Conservation (phyloP, 2,797 vertebrate genomes). For the Crocidura indochinensis region DNA sequence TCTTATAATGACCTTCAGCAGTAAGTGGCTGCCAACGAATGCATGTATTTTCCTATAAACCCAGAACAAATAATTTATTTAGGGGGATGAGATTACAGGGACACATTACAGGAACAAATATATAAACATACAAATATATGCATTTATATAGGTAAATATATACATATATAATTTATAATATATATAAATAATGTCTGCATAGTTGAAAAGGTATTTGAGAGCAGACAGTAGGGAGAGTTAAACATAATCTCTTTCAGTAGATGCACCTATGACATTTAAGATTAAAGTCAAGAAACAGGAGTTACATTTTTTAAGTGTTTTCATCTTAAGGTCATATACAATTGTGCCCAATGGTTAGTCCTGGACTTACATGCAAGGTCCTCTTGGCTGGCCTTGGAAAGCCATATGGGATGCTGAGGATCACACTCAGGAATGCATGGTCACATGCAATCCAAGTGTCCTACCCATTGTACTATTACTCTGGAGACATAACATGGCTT, state of each 20-base stretch:
- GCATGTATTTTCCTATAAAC: background rate
- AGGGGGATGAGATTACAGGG: background rate
- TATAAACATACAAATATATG: background rate
- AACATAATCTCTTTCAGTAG: slow-evolving; percentile 30
- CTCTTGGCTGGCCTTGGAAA: no score
- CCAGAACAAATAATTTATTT: background rate
- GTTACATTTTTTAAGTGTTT: no score
- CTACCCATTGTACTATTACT: no score
- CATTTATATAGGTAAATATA: no score
- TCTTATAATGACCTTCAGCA: background rate
- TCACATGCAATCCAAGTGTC: no score
- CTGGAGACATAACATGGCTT: no score
- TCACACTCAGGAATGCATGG: no score
- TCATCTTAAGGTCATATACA: no score
- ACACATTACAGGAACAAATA: background rate
- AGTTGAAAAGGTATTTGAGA: slow-evolving; percentile 2
- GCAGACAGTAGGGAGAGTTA: background rate
- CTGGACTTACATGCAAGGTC: no score
- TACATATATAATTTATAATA: background rate
- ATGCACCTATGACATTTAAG: slow-evolving; percentile 5
- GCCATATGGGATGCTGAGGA: no score
- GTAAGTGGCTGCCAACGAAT: slow-evolving; percentile 5
- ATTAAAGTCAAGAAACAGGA: background rate
- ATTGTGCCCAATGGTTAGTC: no score
- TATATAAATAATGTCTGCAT: background rate